phyloP scores from a whole-genome alignment of 1,140 invertebrate genomes.

The Ostrea denselamellosa region DNA sequence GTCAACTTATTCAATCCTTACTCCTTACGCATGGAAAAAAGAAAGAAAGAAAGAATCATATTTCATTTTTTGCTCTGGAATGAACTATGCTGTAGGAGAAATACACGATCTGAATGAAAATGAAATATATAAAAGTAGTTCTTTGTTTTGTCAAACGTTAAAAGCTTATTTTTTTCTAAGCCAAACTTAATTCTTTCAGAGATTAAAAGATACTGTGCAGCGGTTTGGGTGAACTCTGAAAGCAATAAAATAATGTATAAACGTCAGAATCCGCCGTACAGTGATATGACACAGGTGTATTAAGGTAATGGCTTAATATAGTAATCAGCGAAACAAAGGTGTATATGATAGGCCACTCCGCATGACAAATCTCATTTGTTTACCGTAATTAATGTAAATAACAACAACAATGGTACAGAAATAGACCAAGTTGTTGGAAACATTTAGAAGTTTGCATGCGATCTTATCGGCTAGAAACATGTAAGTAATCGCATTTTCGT shows the following conservation, averaged over 20 bases:
- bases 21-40: no score
- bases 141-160: slow-evolving; percentile 36
- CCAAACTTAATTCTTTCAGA: slow-evolving; percentile 16
- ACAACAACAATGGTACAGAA: neutral
- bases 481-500: neutral
- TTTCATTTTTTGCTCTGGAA: neutral
- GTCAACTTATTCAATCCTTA: neutral
- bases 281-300: slow-evolving; percentile 6
- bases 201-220: slow-evolving; percentile 25
- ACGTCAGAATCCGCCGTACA: neutral
- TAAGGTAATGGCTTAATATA: slow-evolving; percentile 24
- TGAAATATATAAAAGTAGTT: neutral
- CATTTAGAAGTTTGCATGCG: neutral
- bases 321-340: slow-evolving; percentile 18
- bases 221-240: neutral
- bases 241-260: slow-evolving; percentile 3
- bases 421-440: neutral
- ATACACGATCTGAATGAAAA: neutral
- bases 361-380: slow-evolving; percentile 18
- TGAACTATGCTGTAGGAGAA: neutral
- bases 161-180: slow-evolving; percentile 12
- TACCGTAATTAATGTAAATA: slow-evolving; percentile 30
- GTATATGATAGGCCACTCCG: neutral
- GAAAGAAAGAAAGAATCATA: neutral
- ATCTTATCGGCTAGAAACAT: neutral